Conservation (phyloP, 2,888 invertebrate species). For the Galeopsomyia nigrocyanea region DNA sequence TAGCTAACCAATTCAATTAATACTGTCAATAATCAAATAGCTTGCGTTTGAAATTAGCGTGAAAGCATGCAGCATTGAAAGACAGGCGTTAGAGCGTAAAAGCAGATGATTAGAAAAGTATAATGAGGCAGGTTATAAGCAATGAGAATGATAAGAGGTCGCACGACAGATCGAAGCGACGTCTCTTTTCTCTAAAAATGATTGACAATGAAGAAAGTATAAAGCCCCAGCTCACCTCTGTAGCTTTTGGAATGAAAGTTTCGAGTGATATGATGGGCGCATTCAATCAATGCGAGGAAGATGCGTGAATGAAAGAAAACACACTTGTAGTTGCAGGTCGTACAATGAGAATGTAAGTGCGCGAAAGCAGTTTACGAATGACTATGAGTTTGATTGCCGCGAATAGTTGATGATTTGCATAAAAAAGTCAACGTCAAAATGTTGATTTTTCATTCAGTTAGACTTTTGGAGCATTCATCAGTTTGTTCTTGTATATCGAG, state of each 20-base stretch:
- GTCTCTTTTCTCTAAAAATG: too few relatives aligned
- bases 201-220: conserved; percentile 12
- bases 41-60: too few relatives aligned
- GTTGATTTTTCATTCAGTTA: too few relatives aligned
- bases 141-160: too few relatives aligned
- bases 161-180: too few relatives aligned
- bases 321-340: conserved; percentile 64
- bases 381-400: conserved; percentile 28
- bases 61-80: too few relatives aligned
- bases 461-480: not conserved
- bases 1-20: too few relatives aligned
- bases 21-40: too few relatives aligned
- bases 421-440: not conserved
- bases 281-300: conserved; percentile 65
- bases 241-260: conserved; percentile 67
- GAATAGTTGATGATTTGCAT: conserved; percentile 5
- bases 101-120: too few relatives aligned
- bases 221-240: conserved; percentile 68
- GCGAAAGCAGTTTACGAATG: conserved; percentile 49
- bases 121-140: too few relatives aligned
- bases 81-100: too few relatives aligned
- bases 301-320: conserved; percentile 67
- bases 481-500: not conserved
- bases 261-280: conserved; percentile 65
- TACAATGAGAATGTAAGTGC: conserved; percentile 50